These are phyloP conservation scores for Rhabdornis inornatus DNA, from an alignment of 2,113 vertebrate genomes.

Conservation along the genomic window DNA sequence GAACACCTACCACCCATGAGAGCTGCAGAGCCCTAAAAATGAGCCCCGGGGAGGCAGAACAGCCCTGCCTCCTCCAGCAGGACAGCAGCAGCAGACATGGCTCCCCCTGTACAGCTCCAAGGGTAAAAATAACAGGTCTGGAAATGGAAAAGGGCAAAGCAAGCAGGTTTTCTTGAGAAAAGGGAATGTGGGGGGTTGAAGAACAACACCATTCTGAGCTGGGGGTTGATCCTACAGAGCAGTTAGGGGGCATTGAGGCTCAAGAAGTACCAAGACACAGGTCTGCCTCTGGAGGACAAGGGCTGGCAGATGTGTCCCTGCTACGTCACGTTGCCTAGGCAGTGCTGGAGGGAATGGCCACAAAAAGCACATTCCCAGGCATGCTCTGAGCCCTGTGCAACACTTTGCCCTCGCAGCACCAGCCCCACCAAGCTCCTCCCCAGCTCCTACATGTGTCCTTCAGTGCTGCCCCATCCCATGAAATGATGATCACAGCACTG, in stretches of 20 bases:
- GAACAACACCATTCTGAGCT: background rate
- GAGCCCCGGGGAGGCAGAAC: background rate
- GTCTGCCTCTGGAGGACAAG: background rate
- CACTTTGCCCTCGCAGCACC: background rate
- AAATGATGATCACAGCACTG: background rate
- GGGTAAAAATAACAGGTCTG: background rate
- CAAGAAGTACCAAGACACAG: background rate
- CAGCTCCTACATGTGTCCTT: background rate
- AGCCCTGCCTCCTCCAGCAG: background rate
- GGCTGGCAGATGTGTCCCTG: background rate
- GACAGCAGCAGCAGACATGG: background rate
- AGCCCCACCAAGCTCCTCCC: rapidly evolving
- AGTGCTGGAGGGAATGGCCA: background rate
- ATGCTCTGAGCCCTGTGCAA: background rate
- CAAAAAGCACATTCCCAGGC: background rate
- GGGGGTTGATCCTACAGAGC: background rate
- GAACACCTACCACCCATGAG: background rate
- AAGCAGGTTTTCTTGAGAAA: background rate
- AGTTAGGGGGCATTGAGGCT: background rate
- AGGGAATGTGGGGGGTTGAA: background rate
- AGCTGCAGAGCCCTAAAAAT: background rate
- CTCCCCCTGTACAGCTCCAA: rapidly evolving
- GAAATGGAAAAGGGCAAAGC: background rate
- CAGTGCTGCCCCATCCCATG: rapidly evolving
- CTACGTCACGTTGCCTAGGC: background rate